phyloP scores from a whole-genome alignment of 2,888 invertebrate species.

The Leptinotarsa rubiginosa region DNA sequence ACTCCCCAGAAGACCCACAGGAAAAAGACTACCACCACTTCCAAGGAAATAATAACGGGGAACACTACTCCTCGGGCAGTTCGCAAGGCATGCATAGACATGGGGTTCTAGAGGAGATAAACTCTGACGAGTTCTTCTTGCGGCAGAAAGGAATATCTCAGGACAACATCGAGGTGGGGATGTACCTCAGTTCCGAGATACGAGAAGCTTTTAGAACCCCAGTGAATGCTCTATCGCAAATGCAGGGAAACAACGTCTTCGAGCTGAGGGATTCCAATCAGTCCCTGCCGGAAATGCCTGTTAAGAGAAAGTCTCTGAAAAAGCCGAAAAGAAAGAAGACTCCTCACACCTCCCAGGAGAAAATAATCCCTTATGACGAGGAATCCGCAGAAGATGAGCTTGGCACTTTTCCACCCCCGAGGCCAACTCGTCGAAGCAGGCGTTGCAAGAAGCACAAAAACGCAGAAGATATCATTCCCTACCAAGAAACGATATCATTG shows the following conservation, averaged over 20 bases:
- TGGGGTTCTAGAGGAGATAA: slow-evolving; percentile 85
- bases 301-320: slow-evolving; percentile 68
- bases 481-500: slow-evolving; percentile 59
- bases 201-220: slow-evolving; percentile 81
- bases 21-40: slow-evolving; percentile 37
- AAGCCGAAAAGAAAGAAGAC: slow-evolving; percentile 66
- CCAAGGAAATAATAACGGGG: slow-evolving; percentile 55
- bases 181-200: slow-evolving; percentile 83
- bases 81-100: slow-evolving; percentile 70
- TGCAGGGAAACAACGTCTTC: slow-evolving; percentile 63
- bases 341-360: slow-evolving; percentile 63
- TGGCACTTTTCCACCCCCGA: slow-evolving; percentile 63
- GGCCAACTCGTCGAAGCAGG: slow-evolving; percentile 71
- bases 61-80: slow-evolving; percentile 73
- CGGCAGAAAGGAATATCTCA: slow-evolving; percentile 85
- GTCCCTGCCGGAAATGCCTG: slow-evolving; percentile 63
- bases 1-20: slow-evolving; percentile 51
- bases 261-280: slow-evolving; percentile 56
- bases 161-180: slow-evolving; percentile 83
- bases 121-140: slow-evolving; percentile 88
- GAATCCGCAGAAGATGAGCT: slow-evolving; percentile 58
- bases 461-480: slow-evolving; percentile 63
- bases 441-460: slow-evolving; percentile 49
- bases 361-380: slow-evolving; percentile 56
- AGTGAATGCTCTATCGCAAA: slow-evolving; percentile 73